Conservation (phyloP, 2,113 vertebrate genomes). For the Cryptomyrus ogoouensis region DNA sequence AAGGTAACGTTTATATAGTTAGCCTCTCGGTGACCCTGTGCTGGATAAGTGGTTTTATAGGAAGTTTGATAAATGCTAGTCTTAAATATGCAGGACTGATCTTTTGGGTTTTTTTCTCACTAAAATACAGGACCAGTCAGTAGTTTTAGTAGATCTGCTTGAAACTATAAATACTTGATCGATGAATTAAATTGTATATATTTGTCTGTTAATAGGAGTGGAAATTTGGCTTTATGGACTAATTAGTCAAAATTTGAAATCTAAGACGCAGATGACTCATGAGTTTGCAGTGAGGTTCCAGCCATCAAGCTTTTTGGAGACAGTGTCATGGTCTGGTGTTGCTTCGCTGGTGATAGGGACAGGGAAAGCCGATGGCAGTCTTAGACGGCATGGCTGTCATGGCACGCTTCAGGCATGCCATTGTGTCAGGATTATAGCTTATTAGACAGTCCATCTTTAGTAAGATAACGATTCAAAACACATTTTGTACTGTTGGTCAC, state of each 20-base stretch:
- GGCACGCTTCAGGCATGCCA: neutral
- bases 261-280: neutral
- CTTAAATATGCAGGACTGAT: neutral
- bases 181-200: neutral
- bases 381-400: neutral
- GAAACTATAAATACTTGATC: neutral
- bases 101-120: neutral
- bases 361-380: neutral
- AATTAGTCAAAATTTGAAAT: neutral
- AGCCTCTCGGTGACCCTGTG: neutral
- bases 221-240: neutral
- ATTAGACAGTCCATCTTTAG: neutral
- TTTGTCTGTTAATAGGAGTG: neutral
- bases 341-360: neutral
- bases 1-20: conserved; percentile 27
- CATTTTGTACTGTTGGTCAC: neutral
- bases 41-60: neutral
- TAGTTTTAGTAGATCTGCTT: neutral
- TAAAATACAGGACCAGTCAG: neutral
- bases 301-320: neutral
- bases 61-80: neutral
- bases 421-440: neutral
- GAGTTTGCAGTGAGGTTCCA: neutral
- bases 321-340: neutral
- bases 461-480: neutral